Percentiles rank a stretch among this genome's conserved stretches.
Evolutionary conservation across 2,113 vertebrate genomes (phyloP).

Genomic region (Oxyura jamaicensis): DNA sequence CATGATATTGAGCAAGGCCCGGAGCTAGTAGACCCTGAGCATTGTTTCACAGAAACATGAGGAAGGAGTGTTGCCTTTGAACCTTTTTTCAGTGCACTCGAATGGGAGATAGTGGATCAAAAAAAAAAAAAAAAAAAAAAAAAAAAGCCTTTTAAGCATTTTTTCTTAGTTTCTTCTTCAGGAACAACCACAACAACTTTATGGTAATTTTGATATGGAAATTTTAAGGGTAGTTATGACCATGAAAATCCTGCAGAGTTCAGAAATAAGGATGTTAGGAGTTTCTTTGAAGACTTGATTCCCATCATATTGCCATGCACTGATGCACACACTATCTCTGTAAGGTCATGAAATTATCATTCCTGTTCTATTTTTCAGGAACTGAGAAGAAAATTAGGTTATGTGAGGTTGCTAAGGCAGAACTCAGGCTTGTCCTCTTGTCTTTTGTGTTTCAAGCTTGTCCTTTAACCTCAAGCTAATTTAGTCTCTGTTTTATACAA

Average conservation of each 20-base stretch:
- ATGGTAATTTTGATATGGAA: conserved; percentile 49
- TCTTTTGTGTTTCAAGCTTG: background rate
- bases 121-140: background rate
- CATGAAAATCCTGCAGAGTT: conserved; percentile 31
- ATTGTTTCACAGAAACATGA: background rate
- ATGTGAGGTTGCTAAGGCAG: background rate
- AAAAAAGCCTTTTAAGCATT: background rate
- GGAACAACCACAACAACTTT: conserved; percentile 8
- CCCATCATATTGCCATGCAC: background rate
- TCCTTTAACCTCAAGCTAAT: background rate
- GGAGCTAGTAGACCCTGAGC: background rate
- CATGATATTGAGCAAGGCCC: background rate
- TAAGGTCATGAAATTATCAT: conserved; percentile 50
- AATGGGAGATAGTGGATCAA: background rate
- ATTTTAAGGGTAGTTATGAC: conserved; percentile 31
- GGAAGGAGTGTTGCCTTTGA: background rate
- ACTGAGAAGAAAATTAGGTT: conserved; percentile 39
- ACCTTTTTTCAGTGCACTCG: background rate
- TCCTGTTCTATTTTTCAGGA: background rate
- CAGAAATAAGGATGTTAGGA: conserved; percentile 50
- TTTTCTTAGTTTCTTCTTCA: background rate
- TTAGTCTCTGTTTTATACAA: background rate
- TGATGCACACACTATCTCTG: background rate
- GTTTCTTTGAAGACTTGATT: conserved; percentile 41
- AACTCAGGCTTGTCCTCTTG: background rate